Percentiles rank a stretch among this genome's conserved stretches.
phyloP scores from a whole-genome alignment of 2,113 vertebrate genomes.

The Lucifuga dentata region DNA sequence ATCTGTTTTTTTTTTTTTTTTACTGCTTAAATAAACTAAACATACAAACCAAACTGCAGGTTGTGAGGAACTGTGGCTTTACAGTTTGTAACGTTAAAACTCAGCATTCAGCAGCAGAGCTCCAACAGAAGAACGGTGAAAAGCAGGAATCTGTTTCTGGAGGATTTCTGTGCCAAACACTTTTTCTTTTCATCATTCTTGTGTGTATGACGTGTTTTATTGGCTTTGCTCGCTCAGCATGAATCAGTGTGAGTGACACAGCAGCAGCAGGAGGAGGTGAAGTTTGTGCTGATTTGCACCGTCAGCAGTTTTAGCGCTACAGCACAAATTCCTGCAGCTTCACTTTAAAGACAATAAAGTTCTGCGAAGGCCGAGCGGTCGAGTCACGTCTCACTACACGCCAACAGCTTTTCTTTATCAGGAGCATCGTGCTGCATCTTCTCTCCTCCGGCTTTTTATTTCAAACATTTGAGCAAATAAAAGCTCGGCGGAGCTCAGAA shows the following conservation, averaged over 20 bases:
- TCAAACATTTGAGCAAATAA: neutral
- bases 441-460: neutral
- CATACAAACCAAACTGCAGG: slow-evolving; percentile 11
- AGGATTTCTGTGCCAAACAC: slow-evolving; percentile 6
- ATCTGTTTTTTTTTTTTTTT: neutral
- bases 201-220: slow-evolving; percentile 5
- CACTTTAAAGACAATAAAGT: slow-evolving; percentile 26
- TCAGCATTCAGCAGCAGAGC: slow-evolving; percentile 22
- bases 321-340: neutral
- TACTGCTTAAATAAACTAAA: neutral
- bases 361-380: slow-evolving; percentile 16
- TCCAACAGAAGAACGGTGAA: neutral
- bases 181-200: slow-evolving; percentile 34
- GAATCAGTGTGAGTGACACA: slow-evolving; percentile 46
- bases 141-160: slow-evolving; percentile 22
- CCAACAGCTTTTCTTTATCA: neutral
- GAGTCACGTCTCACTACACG: neutral
- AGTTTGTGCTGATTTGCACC: slow-evolving; percentile 24
- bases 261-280: slow-evolving; percentile 14
- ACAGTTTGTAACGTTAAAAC: slow-evolving; percentile 18
- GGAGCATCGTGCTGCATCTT: neutral
- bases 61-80: slow-evolving; percentile 11
- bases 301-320: slow-evolving; percentile 30
- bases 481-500: neutral
- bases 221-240: slow-evolving; percentile 47